Conservation (phyloP, 2,888 invertebrate species). For the Caenorhabditis sp. region DNA sequence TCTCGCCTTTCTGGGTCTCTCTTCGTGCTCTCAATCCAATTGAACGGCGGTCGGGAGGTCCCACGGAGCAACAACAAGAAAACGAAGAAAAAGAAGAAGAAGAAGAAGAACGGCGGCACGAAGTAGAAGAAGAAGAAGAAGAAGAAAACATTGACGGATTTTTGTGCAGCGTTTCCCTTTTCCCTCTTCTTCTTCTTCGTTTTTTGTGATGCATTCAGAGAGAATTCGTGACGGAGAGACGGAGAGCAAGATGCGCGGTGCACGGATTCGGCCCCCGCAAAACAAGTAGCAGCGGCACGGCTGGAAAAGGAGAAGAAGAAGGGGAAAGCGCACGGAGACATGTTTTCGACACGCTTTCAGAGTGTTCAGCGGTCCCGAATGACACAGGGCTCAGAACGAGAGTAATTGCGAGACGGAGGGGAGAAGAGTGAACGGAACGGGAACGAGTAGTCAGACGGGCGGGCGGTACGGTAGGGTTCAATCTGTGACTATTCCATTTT, state of each 20-base stretch:
- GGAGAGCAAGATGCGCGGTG: slow-evolving; percentile 21
- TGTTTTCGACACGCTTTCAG: slow-evolving; percentile 49
- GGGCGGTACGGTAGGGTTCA: too few relatives aligned
- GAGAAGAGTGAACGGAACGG: slow-evolving; percentile 1
- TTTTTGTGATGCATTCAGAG: too few relatives aligned
- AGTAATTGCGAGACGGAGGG: neutral
- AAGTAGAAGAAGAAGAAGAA: neutral
- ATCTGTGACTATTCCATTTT: too few relatives aligned
- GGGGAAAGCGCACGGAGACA: slow-evolving; percentile 4
- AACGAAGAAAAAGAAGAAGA: slow-evolving; percentile 6
- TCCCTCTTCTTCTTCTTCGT: too few relatives aligned
- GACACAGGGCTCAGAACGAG: neutral
- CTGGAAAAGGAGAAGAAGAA: slow-evolving; percentile 4
- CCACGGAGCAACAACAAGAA: slow-evolving; percentile 23
- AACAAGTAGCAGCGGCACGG: slow-evolving; percentile 1
- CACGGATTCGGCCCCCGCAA: slow-evolving; percentile 23
- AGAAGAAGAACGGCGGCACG: neutral
- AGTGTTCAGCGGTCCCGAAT: slow-evolving; percentile 21
- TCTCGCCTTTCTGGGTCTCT: neutral
- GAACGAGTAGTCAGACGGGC: neutral
- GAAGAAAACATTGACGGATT: too few relatives aligned
- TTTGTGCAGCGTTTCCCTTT: too few relatives aligned
- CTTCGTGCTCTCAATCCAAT: slow-evolving; percentile 30
- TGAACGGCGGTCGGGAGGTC: slow-evolving; percentile 27
- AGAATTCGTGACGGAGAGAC: slow-evolving; percentile 13